A percentile compares a stretch with the other conserved stretches of the same genome.
Conservation (phyloP, 2,113 vertebrate species). For the Noturus placidus region DNA sequence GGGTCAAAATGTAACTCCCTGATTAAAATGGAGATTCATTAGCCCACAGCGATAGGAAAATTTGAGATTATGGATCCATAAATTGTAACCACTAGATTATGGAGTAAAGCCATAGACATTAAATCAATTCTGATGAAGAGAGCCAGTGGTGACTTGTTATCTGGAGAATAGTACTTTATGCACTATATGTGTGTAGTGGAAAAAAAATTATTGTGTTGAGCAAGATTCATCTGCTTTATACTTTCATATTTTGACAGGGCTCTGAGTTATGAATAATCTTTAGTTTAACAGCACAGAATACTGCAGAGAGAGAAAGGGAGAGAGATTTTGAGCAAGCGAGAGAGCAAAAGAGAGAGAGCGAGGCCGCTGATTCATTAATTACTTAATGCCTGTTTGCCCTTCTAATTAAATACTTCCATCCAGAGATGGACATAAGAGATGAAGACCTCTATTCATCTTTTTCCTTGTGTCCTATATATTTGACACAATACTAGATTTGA, state of each 20-base stretch:
- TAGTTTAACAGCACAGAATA: conserved; percentile 29
- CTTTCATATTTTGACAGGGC: conserved; percentile 13
- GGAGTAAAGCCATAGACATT: background rate
- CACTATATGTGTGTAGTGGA: background rate
- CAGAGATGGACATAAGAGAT: conserved; percentile 48
- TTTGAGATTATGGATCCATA: background rate
- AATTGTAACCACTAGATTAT: background rate
- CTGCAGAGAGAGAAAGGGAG: conserved; percentile 6
- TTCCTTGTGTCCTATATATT: background rate
- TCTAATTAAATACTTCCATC: conserved; percentile 67
- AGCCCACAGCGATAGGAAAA: background rate
- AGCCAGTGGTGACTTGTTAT: background rate
- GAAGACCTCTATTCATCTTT: background rate
- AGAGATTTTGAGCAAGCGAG: background rate
- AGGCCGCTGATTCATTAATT: conserved; percentile 69
- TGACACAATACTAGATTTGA: background rate
- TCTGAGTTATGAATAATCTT: conserved; percentile 39
- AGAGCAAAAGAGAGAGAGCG: background rate
- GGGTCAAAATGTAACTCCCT: background rate
- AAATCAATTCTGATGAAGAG: background rate
- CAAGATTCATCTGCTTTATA: background rate
- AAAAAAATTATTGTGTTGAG: background rate
- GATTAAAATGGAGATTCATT: background rate
- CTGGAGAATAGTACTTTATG: background rate
- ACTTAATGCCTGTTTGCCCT: conserved; percentile 60